These are phyloP conservation scores for Torymus auratus DNA, from an alignment of 2,888 invertebrate genomes.

Conservation along the genomic window DNA sequence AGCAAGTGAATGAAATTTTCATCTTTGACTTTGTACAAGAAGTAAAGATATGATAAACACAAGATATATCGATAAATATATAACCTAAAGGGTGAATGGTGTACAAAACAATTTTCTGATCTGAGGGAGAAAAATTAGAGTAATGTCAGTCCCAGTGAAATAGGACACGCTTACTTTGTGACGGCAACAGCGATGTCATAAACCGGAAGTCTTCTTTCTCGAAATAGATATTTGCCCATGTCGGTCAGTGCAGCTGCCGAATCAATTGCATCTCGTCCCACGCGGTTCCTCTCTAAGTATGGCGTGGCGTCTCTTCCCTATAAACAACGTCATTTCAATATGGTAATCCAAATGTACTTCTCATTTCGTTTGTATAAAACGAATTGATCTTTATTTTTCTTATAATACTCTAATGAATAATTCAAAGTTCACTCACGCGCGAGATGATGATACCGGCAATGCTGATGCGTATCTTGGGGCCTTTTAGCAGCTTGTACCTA, in stretches of 20 bases:
- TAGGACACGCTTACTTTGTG: slow-evolving; percentile 88
- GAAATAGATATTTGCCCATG: slow-evolving; percentile 98
- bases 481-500: slow-evolving; percentile 92
- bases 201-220: slow-evolving; percentile 94
- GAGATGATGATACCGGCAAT: slow-evolving; percentile 97
- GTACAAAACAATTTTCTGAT: slow-evolving; percentile 9
- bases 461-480: slow-evolving; percentile 93
- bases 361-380: neutral
- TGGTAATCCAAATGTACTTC: too few relatives aligned
- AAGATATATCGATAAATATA: neutral
- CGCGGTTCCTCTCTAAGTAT: slow-evolving; percentile 94
- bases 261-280: slow-evolving; percentile 95
- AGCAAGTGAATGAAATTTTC: slow-evolving; percentile 39
- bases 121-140: slow-evolving; percentile 12
- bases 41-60: slow-evolving; percentile 5
- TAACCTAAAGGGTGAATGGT: neutral
- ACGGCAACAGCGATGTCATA: slow-evolving; percentile 97
- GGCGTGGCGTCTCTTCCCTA: slow-evolving; percentile 97
- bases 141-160: slow-evolving; percentile 25
- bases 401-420: slow-evolving; percentile 3
- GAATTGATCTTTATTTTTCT: slow-evolving; percentile 9
- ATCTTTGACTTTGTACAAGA: slow-evolving; percentile 32
- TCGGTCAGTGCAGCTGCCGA: slow-evolving; percentile 96
- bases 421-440: slow-evolving; percentile 82
- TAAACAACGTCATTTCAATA: slow-evolving; percentile 55